Evolutionary conservation across 2,797 vertebrate genomes (phyloP), one percentile per base, ranked within the genome.

Genomic region (Pangasius mekongensis): DNA sequence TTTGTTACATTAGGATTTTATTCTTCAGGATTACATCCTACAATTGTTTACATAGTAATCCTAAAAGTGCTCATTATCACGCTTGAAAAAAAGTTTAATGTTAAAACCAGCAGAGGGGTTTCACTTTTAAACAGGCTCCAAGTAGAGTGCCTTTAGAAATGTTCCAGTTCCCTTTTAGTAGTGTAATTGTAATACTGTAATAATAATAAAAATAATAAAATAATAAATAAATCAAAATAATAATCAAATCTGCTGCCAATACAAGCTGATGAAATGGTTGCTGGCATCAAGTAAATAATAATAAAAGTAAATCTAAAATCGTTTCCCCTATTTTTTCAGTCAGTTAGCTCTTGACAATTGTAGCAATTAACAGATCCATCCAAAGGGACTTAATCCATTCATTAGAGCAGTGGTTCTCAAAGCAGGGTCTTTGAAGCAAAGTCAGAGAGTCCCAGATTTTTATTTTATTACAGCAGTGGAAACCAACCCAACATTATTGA

Each of bases 341-440:
- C 36, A 58, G 84, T 89, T 66, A 87, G 78, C n/a, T 81, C 91
- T 86, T 69, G 30, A 86, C 87, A 91, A 91, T 86, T 43, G 43
- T 36, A 76, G 66, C 78, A 91, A 91, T 81, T 24, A 89, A 74
- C 71, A 86, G 54, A 88, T 66, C 76, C 64, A 73, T 60, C 81
- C 14, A 30, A 33, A n/a, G 39, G 60, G 60, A 36, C 39, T 64
- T 58, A 2, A 49, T 66, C 18, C 16, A n/a, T 47, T 47, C 16
- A 83, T 64, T 64, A n/a, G 39, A 64, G 39, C 36, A 66, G 27
- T 66, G 39, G 60, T 20, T 83, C 30, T 66, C 1, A n/a, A 30
- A 18, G 13, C 1, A 1, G 60, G 22, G 13, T 77, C 30, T 81
- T 10, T 62, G 39, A 83, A 30, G 13, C 58, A 18, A 2, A 64